Evolutionary conservation across 1,140 invertebrate species (phyloP), one percentile per base, ranked within the genome.

Genomic region (Diachasmimorpha longicaudata): DNA sequence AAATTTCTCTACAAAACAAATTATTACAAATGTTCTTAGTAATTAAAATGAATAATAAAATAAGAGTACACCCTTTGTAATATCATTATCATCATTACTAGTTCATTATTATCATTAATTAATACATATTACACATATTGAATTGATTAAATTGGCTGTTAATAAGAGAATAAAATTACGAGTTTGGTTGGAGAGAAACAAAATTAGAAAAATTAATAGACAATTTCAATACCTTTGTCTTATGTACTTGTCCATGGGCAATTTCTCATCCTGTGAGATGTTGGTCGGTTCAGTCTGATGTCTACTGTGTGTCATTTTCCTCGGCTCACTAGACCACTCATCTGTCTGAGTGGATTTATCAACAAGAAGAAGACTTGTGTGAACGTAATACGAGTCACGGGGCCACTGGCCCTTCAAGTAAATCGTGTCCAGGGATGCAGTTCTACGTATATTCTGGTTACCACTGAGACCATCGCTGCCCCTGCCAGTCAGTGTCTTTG

Each of bases 331-430:
- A 25, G 72, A 86, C 89, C 92, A 93, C 83, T 94, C 93, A 78
- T 94, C 93, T 81, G 93, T 93, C 93, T 94, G 85, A 79, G 93
- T 95, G 66, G 93, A 92, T 89, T 94, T 95, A 85, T 95, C 93
- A 46, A 95, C 91, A 86, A 94, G 91, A 75, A 94, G 87, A 75
- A 91, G 89, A 75, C 91, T 92, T 80, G 91, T 90, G 85, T 93
- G 92, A 76, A 92, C 90, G 80, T 90, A 91, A 81, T 93, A 92
- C 77, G 90, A 91, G 81, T 94, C 93, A 79, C 92, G 91, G 66
- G 93, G 93, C 93, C 93, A 95, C 80, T 94, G 93, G 80, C 93
- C 93, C 84, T 93, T 92, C 72, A 95, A 89, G 85, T 95, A 94
- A 77, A 95, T 92, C 16, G 93, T 93, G 83, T 95, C 94, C 78